Evolutionary conservation across 2,113 vertebrate species (phyloP), one percentile per base, ranked within the genome.

Genomic region (Aptenodytes patagonicus): DNA sequence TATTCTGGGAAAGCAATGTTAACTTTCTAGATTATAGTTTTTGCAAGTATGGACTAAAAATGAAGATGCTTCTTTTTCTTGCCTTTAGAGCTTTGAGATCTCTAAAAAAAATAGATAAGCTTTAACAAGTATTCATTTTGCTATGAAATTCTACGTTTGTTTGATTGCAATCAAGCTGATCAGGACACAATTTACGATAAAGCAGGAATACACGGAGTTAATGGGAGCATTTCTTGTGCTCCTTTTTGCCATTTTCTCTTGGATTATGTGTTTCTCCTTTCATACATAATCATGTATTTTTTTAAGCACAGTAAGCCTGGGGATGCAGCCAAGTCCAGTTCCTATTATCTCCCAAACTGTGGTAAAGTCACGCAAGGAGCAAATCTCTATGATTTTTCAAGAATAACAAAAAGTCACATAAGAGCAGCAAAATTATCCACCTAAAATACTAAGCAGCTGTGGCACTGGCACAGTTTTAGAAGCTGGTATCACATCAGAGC

Each of bases 391-490:
- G 13, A 86, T 92, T 86, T 93, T 86, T 83, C 77, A 94, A 82
- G 66, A 95, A 76, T 76, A 82, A 89, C 73, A 57, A 93, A 61
- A 94, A 94, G 62, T 76, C 81, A 51, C 34, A n/a, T n/a, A 93
- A 68, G 8, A 89, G n/a, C 49, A 95, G 47, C 21, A 90, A 86
- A 95, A 89, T 82, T 91, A 82, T 69, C 72, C 36, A 25, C 83
- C 65, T 79, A 69, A 93, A 87, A 83, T 47, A 72, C 19, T 36
- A 70, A 90, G 75, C 82, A 97, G 73, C 92, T 91, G 78, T 90
- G 78, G 15, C 66, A 61, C n/a, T 94, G 92, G 70, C 84, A 93
- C 25, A 31, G 28, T 49, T 96, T 85, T 85, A 72, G 73, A 69
- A 80, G 70, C 14, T 93, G 72, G 34, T 93, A 19, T 72, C 47